Conservation (phyloP, 2,888 invertebrate genomes). For the Agrotis exclamationis region DNA sequence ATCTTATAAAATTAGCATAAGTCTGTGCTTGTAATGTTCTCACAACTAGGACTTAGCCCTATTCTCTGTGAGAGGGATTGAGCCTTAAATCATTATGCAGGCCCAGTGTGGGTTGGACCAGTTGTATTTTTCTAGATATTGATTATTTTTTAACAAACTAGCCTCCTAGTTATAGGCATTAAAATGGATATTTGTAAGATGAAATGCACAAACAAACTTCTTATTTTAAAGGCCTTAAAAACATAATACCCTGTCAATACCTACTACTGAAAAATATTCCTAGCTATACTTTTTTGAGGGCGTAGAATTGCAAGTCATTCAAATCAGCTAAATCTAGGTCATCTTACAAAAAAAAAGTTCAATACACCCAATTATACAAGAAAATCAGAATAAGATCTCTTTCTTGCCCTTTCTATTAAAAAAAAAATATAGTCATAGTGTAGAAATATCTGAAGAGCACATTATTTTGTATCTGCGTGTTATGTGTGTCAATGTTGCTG, state of each 20-base stretch:
- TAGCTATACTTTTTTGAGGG: not conserved
- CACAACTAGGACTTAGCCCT: not conserved
- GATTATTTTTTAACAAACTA: not conserved
- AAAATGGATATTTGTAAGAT: no score
- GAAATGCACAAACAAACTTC: not conserved
- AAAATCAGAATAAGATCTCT: conserved; percentile 9
- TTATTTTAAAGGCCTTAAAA: not conserved
- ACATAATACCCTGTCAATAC: not conserved
- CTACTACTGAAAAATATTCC: not conserved
- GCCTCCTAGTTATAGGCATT: not conserved
- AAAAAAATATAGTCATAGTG: conserved; percentile 3
- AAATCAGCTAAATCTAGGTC: not conserved
- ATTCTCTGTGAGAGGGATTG: not conserved
- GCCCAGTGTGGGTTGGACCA: not conserved
- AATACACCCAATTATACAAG: conserved; percentile 22
- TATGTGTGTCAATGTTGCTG: conserved; percentile 35
- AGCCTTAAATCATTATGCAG: not conserved
- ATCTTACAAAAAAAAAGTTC: conserved; percentile 8
- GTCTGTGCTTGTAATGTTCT: not conserved
- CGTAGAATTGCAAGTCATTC: not conserved
- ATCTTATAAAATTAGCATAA: not conserved
- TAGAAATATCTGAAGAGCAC: conserved; percentile 27
- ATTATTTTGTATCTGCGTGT: conserved; percentile 14
- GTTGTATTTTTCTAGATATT: not conserved
- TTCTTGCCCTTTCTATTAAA: conserved; percentile 7